phyloP scores from a whole-genome alignment of 1,140 invertebrate genomes.

The Leptinotarsa defecta region DNA sequence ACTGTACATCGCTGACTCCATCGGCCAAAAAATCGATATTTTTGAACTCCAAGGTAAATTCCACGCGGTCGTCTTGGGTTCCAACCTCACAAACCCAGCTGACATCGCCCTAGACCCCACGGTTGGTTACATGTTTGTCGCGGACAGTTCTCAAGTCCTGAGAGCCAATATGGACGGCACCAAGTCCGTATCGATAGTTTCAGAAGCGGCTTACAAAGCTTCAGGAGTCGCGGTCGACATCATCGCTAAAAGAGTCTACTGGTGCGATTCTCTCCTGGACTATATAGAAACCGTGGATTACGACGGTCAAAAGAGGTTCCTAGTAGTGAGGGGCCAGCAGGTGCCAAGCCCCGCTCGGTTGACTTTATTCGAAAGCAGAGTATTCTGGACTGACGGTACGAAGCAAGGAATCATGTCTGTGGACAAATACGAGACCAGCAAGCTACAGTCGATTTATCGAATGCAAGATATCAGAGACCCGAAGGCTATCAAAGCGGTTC shows the following conservation, averaged over 20 bases:
- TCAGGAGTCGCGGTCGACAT: slow-evolving; percentile 86
- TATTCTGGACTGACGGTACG: slow-evolving; percentile 96
- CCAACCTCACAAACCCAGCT: slow-evolving; percentile 87
- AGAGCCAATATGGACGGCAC: slow-evolving; percentile 92
- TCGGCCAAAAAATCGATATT: slow-evolving; percentile 92
- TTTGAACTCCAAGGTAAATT: slow-evolving; percentile 83
- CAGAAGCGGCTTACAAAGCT: slow-evolving; percentile 88
- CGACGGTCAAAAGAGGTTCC: slow-evolving; percentile 78
- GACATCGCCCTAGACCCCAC: slow-evolving; percentile 93
- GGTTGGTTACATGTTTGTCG: slow-evolving; percentile 90
- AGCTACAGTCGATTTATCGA: slow-evolving; percentile 80
- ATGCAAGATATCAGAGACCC: slow-evolving; percentile 80
- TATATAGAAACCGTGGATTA: slow-evolving; percentile 98
- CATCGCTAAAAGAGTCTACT: slow-evolving; percentile 87
- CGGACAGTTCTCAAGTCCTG: slow-evolving; percentile 87
- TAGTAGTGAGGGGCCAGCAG: slow-evolving; percentile 79
- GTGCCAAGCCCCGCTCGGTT: slow-evolving; percentile 86
- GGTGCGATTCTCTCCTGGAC: slow-evolving; percentile 94
- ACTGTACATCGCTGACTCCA: slow-evolving; percentile 90
- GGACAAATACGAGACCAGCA: slow-evolving; percentile 81
- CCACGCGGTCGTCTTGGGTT: slow-evolving; percentile 87
- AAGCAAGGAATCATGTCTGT: slow-evolving; percentile 93
- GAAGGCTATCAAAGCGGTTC: slow-evolving; percentile 81
- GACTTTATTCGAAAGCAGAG: slow-evolving; percentile 85
- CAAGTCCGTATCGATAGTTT: slow-evolving; percentile 78